These are phyloP conservation scores for Embiotoca jacksoni DNA, from an alignment of 2,113 vertebrate genomes.

Conservation along the genomic window DNA sequence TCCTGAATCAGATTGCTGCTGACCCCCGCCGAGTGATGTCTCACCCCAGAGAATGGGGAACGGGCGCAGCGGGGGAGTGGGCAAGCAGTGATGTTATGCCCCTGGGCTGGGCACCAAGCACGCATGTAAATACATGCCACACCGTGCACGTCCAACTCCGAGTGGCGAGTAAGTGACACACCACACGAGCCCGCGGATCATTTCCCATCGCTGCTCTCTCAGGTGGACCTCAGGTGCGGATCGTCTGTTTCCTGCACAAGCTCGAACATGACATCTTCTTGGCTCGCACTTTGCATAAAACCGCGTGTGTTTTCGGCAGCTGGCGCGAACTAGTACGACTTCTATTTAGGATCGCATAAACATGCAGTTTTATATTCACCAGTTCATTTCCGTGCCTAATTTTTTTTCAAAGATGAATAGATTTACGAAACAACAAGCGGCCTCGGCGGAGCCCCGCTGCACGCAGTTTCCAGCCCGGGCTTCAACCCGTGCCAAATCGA, in stretches of 20 bases:
- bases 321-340: slow-evolving; percentile 9
- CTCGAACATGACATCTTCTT: slow-evolving; percentile 21
- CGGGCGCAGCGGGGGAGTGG: slow-evolving; percentile 50
- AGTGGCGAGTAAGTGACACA: slow-evolving; percentile 30
- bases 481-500: slow-evolving; percentile 75
- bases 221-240: slow-evolving; percentile 29
- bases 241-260: neutral
- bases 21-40: slow-evolving; percentile 74
- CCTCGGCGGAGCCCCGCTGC: slow-evolving; percentile 44
- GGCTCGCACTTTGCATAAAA: slow-evolving; percentile 13
- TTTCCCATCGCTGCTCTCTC: neutral
- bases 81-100: slow-evolving; percentile 59
- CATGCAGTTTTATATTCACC: slow-evolving; percentile 43
- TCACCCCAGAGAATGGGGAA: slow-evolving; percentile 67
- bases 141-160: slow-evolving; percentile 44
- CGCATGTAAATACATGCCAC: slow-evolving; percentile 69
- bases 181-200: slow-evolving; percentile 26
- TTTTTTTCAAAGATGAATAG: slow-evolving; percentile 48
- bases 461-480: slow-evolving; percentile 51
- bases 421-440: slow-evolving; percentile 58
- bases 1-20: slow-evolving; percentile 76
- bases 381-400: slow-evolving; percentile 24
- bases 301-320: neutral
- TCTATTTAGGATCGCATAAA: slow-evolving; percentile 29
- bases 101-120: slow-evolving; percentile 59